These are phyloP conservation scores for Apostichopus californicus DNA, from an alignment of 35 echinoderm and acorn worm species.

Conservation along the genomic window DNA sequence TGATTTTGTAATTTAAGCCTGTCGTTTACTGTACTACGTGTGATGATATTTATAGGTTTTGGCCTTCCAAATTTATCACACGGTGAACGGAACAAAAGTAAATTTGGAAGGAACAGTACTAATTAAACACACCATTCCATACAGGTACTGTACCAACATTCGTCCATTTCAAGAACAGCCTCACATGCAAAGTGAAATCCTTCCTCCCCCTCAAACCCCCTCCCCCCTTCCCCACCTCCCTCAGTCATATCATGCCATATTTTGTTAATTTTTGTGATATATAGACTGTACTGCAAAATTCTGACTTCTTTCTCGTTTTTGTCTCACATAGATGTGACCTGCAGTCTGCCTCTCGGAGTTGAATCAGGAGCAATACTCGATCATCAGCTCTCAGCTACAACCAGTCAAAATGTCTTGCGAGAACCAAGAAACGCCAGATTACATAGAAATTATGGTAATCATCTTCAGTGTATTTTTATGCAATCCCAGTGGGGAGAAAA, in stretches of 20 bases:
- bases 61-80: no score
- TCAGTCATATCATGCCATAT: neutral
- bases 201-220: no score
- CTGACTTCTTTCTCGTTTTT: neutral
- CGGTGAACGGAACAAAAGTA: no score
- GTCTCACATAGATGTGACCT: neutral
- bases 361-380: constrained; percentile 55
- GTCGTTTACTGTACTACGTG: no score
- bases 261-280: neutral
- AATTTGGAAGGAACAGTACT: no score
- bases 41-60: no score
- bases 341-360: constrained; percentile 38
- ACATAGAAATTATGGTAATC: constrained; percentile 54
- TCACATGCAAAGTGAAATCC: no score
- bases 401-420: constrained; percentile 52
- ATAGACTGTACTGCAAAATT: neutral
- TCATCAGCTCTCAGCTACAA: constrained; percentile 45
- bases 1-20: no score
- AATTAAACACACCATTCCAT: no score
- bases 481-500: neutral
- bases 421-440: constrained; percentile 46
- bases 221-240: neutral
- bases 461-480: neutral
- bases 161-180: no score
- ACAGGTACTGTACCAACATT: no score